Evolutionary conservation across 1,140 invertebrate genomes (phyloP).

Genomic region (Anastrepha ludens): DNA sequence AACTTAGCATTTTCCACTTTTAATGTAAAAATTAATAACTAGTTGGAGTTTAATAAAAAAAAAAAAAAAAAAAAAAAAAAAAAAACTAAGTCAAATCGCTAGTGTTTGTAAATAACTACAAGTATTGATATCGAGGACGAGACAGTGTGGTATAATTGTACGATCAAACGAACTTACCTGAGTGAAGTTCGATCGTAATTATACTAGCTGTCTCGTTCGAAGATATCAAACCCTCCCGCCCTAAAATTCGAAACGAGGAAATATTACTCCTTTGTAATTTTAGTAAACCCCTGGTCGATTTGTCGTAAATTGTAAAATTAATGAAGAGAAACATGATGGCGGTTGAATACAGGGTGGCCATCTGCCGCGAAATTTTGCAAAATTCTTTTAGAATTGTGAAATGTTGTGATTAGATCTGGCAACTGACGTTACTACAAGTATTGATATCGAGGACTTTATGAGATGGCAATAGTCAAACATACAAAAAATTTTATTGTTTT

Average conservation of each 20-base stretch:
- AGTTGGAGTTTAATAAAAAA: neutral
- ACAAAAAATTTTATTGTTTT: no score
- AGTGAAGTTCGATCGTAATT: constrained; percentile 26
- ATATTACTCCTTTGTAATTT: neutral
- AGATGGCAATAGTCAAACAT: no score
- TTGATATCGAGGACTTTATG: no score
- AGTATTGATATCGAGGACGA: constrained; percentile 24
- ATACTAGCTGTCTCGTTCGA: constrained; percentile 26
- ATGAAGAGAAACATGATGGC: neutral
- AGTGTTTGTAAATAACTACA: constrained; percentile 9
- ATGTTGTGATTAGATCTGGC: neutral
- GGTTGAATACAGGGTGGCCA: neutral
- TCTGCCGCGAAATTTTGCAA: neutral
- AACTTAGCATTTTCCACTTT: neutral
- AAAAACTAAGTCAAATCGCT: neutral
- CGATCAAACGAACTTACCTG: constrained; percentile 26
- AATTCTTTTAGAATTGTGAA: constrained; percentile 30
- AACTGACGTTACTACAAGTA: constrained; percentile 31
- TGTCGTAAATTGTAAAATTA: constrained; percentile 2
- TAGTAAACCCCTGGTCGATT: neutral
- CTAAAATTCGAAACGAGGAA: neutral
- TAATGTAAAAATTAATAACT: neutral
- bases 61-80: no score
- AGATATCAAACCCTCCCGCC: constrained; percentile 8
- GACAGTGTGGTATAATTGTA: constrained; percentile 24